phyloP scores from a whole-genome alignment of 2,888 invertebrate species.

The Chrysolina haemoptera region DNA sequence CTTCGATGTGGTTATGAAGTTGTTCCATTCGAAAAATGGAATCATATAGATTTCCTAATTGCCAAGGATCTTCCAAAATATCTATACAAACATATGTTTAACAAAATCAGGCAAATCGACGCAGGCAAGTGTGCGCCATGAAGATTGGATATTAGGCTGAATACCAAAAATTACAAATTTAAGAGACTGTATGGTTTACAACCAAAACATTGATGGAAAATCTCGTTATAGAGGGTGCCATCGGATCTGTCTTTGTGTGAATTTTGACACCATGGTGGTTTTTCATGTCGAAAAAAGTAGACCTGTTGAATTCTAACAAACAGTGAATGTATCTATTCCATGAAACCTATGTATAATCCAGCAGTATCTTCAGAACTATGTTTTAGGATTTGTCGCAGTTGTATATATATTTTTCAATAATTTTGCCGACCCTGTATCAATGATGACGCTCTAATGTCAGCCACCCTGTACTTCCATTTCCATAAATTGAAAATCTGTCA shows the following conservation, averaged over 20 bases:
- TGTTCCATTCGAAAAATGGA: conserved; percentile 68
- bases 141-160: background rate
- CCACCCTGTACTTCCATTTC: too few species aligned
- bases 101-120: conserved; percentile 32
- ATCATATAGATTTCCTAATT: conserved; percentile 72
- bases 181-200: background rate
- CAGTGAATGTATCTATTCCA: too few species aligned
- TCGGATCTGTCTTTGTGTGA: background rate
- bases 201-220: background rate
- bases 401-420: too few species aligned
- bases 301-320: too few species aligned
- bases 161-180: background rate
- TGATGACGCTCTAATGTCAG: too few species aligned
- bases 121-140: conserved; percentile 22
- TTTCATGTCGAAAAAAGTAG: too few species aligned
- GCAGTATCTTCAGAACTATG: too few species aligned
- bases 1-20: conserved; percentile 58
- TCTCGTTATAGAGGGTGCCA: background rate
- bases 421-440: too few species aligned
- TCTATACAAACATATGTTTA: conserved; percentile 36
- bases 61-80: conserved; percentile 60
- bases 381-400: too few species aligned
- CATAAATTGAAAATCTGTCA: too few species aligned
- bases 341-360: too few species aligned
- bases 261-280: background rate